Base-by-base conservation (phyloP, 1,140 invertebrate genomes). In the Lethrus apterus region DNA sequence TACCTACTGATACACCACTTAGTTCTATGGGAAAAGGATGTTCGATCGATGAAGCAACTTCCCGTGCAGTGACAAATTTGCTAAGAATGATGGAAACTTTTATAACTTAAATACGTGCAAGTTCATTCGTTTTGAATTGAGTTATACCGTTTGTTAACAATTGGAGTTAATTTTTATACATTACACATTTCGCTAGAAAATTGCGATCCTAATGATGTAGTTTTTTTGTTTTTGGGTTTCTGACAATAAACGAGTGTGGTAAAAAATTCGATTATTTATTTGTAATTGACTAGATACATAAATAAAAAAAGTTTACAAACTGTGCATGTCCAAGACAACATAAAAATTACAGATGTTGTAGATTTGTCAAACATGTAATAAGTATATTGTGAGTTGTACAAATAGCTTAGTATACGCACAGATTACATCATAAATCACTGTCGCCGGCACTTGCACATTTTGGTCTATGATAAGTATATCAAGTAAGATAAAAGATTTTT, bases 261-360 rank as follows among this genome's bases (percentile, higher is more conserved):
- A 38, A 21, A 38, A 38, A 38, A 38, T 18, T 38, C n/a, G 35
- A 38, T 21, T 38, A 38, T 38, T 38, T 38, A 38, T 38, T 38
- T 38, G 18, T 38, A 38, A 38, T 38, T 38, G 35, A 38, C 35
- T 38, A 38, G 35, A 38, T 21, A 38, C 35, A 38, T 38, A 38
- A 18, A 38, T n/a, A 38, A 14, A 21, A 21, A 38, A 14, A 38
- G 35, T 38, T 38, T 38, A 38, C 35, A 38, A 38, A 38, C 24
- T 38, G 35, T 21, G 35, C 13, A 21, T 38, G 24, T 38, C 24
- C 35, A 38, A 38, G 20, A n/a, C n/a, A n/a, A n/a, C n/a, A n/a
- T n/a, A n/a, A n/a, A n/a, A 19, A 9, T n/a, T n/a, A n/a, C n/a
- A n/a, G n/a, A n/a, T n/a, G n/a, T n/a, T n/a, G n/a, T n/a, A 21